Evolutionary conservation across 2,888 invertebrate species (phyloP).

Genomic region (Xestia rhomboidea): DNA sequence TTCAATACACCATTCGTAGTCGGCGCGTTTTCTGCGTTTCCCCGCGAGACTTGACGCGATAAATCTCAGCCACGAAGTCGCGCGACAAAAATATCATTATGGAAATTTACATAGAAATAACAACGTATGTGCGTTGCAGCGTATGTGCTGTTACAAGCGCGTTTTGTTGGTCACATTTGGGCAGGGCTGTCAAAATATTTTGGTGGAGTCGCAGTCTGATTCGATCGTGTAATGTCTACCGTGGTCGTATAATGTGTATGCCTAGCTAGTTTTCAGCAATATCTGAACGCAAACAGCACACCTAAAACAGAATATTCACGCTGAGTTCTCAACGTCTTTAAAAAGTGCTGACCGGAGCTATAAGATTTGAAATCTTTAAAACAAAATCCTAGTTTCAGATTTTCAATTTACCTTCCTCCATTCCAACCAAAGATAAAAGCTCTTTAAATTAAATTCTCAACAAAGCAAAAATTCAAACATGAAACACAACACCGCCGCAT

Average conservation of each 20-base stretch:
- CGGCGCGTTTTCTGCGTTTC: slow-evolving; percentile 59
- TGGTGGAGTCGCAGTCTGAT: neutral
- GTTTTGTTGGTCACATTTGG: slow-evolving; percentile 44
- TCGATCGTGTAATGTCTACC: neutral
- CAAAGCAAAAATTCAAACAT: slow-evolving; percentile 9
- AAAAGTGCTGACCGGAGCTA: neutral
- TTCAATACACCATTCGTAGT: slow-evolving; percentile 67
- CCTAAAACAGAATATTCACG: neutral
- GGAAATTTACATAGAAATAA: slow-evolving; percentile 89
- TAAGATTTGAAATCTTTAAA: neutral
- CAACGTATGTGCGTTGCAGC: slow-evolving; percentile 73
- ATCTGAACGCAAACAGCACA: neutral
- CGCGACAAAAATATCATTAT: slow-evolving; percentile 90
- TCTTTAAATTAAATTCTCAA: neutral
- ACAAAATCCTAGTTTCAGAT: neutral
- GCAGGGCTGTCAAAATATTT: slow-evolving; percentile 46
- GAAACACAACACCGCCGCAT: neutral
- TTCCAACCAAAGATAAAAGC: neutral
- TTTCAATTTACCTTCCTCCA: neutral
- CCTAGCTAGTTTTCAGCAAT: too few relatives aligned
- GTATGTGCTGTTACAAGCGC: slow-evolving; percentile 38
- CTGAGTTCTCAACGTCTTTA: neutral
- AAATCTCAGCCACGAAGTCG: slow-evolving; percentile 84
- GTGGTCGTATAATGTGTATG: too few relatives aligned
- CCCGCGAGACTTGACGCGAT: slow-evolving; percentile 75